Percentiles rank a stretch among this genome's conserved stretches.
Evolutionary conservation across 2,888 invertebrate species (phyloP).

Genomic region (Torymus aiolomorphi): DNA sequence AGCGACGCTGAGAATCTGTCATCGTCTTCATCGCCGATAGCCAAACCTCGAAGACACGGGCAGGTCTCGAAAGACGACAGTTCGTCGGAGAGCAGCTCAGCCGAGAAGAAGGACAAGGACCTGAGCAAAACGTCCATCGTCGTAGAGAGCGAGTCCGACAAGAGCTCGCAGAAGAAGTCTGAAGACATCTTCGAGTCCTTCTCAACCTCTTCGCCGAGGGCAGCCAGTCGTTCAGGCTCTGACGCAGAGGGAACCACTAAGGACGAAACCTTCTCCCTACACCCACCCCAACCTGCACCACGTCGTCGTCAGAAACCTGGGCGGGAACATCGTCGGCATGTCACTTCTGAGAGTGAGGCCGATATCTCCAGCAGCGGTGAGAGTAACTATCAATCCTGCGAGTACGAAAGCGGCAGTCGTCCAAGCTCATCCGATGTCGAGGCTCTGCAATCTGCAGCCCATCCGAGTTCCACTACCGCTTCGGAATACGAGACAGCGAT

Average conservation of each 20-base stretch:
- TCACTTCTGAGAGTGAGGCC: slow-evolving; percentile 85
- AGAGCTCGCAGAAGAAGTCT: slow-evolving; percentile 35
- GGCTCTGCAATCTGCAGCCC: slow-evolving; percentile 78
- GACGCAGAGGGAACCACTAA: slow-evolving; percentile 65
- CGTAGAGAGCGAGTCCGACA: slow-evolving; percentile 36
- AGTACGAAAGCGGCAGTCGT: slow-evolving; percentile 84
- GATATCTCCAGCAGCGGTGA: slow-evolving; percentile 92
- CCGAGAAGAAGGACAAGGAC: slow-evolving; percentile 36
- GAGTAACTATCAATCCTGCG: slow-evolving; percentile 90
- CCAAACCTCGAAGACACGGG: slow-evolving; percentile 60
- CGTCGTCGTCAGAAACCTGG: slow-evolving; percentile 74
- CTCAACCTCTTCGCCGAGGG: slow-evolving; percentile 62
- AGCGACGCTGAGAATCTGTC: slow-evolving; percentile 67
- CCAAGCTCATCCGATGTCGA: slow-evolving; percentile 93
- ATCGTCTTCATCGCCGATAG: slow-evolving; percentile 63
- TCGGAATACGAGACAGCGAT: slow-evolving; percentile 92
- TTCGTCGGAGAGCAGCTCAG: slow-evolving; percentile 65
- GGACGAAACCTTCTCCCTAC: slow-evolving; percentile 63
- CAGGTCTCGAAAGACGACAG: slow-evolving; percentile 64
- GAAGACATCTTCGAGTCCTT: slow-evolving; percentile 43
- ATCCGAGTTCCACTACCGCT: slow-evolving; percentile 82
- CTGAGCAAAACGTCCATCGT: slow-evolving; percentile 36
- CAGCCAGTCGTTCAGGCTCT: slow-evolving; percentile 70
- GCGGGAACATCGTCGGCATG: slow-evolving; percentile 71
- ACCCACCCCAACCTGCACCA: slow-evolving; percentile 70